These are phyloP conservation scores for Eristalinus aeneus DNA, from an alignment of 2,888 invertebrate genomes.

Conservation along the genomic window DNA sequence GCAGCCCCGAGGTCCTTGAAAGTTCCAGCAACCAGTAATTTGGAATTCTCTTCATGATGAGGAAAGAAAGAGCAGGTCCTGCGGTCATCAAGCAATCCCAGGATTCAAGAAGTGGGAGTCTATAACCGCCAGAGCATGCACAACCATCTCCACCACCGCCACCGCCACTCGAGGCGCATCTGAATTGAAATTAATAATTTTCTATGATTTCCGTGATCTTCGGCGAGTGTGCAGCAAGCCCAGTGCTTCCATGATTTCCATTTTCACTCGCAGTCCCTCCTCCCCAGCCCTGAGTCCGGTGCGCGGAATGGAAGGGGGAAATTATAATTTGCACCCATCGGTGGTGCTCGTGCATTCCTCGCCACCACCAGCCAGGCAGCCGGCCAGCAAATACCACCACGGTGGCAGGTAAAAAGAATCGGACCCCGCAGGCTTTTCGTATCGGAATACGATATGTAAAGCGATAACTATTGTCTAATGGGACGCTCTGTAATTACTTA, in stretches of 20 bases:
- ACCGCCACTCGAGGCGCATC: conserved; percentile 35
- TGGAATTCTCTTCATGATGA: conserved; percentile 27
- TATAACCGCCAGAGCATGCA: conserved; percentile 1
- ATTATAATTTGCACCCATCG: conserved; percentile 56
- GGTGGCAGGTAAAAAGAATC: conserved; percentile 23
- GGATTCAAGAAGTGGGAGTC: conserved; percentile 36
- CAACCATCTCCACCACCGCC: not conserved
- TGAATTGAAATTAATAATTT: conserved; percentile 56
- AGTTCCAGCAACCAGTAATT: not conserved
- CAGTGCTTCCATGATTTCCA: conserved; percentile 43
- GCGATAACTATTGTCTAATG: conserved; percentile 58
- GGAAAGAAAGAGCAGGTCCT: conserved; percentile 13
- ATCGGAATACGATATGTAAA: conserved; percentile 63
- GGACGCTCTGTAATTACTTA: conserved; percentile 56
- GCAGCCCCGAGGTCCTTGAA: not conserved
- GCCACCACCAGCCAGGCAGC: not conserved
- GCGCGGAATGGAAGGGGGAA: conserved; percentile 26
- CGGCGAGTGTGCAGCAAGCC: conserved; percentile 32
- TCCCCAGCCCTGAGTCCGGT: not conserved
- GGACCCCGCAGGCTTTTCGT: conserved; percentile 38
- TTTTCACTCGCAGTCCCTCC: not conserved
- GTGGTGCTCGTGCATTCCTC: conserved; percentile 20
- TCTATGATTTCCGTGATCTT: conserved; percentile 56
- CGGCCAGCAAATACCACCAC: not conserved
- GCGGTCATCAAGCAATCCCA: not conserved